Evolutionary conservation across 37 sponge, comb jelly and placozoan genomes (phyloP), one percentile per base, ranked within the genome.

Genomic region (Hexactinellida sp.): DNA sequence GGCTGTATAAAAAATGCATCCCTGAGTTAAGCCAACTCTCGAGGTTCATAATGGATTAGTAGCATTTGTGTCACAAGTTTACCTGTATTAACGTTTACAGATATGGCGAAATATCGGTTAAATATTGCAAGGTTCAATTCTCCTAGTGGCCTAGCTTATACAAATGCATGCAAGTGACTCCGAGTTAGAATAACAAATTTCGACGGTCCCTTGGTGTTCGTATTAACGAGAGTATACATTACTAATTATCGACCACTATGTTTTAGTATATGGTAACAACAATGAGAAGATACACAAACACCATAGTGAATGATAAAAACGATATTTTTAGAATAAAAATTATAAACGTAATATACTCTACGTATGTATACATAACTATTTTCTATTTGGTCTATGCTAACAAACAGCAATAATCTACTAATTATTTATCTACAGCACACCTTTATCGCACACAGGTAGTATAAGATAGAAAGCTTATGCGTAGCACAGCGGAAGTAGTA

Each of bases 401-500:
- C 34, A 63, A 63, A 63, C 76, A 63, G 76, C 76, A 63, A n/a
- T 63, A 10, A n/a, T n/a, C 76, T 63, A 63, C 30, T 63, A 13
- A 41, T 41, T 5, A 63, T 63, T 63, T 63, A 63, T 63, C 76
- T 63, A 63, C 76, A 63, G 13, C 30, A 63, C 76, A 63, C 30
- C 76, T 63, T 47, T 47, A 25, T 63, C 21, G 76, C 76, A 63
- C 30, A 63, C 30, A n/a, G n/a, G 76, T 63, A 63, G 21, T 63
- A 63, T 3, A 32, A 25, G 21, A 28, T 3, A 63, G 76, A 3
- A 21, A 21, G 13, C 76, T 32, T 7, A 7, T 21, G 30, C 30
- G 30, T 10, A 25, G 76, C 76, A 63, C 10, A 63, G 76, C 30
- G 76, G 34, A 28, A 63, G 76, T 32, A 63, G 76, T 63, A 63